Percentiles rank a stretch among this genome's conserved stretches.
Evolutionary conservation across 2,113 vertebrate species (phyloP).

Genomic region (Pluvialis apricaria): DNA sequence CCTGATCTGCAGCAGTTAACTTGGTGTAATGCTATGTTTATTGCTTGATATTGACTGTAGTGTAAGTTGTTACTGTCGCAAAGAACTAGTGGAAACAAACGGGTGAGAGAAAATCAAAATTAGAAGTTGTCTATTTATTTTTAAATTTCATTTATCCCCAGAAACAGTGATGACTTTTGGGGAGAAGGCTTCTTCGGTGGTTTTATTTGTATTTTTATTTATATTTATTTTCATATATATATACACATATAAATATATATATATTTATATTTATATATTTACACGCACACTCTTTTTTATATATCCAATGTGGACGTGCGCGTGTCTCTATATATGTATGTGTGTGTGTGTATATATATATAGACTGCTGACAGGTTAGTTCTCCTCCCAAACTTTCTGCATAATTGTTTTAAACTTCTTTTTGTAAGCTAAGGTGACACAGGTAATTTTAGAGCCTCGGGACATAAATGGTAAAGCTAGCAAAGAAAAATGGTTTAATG

Average conservation of each 20-base stretch:
- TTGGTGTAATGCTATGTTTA: background rate
- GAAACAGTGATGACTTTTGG: background rate
- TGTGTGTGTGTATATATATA: background rate
- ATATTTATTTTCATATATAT: background rate
- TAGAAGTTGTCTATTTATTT: background rate
- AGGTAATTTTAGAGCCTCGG: background rate
- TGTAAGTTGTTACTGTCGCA: background rate
- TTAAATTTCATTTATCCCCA: background rate
- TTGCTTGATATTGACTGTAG: background rate
- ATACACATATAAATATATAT: too few relatives aligned
- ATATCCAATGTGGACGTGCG: background rate
- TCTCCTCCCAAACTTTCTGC: background rate
- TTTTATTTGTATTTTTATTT: background rate
- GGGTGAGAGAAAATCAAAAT: background rate
- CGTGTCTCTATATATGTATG: too few relatives aligned
- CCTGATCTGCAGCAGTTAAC: background rate
- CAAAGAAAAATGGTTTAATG: background rate
- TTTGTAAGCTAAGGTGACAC: background rate
- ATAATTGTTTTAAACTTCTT: background rate
- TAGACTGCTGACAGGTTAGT: background rate
- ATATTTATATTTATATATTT: background rate
- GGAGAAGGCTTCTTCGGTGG: background rate
- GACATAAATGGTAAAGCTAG: background rate
- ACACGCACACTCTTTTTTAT: background rate
- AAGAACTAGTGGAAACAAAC: background rate